Evolutionary conservation across 1,140 invertebrate species (phyloP), one percentile per base, ranked within the genome.

Genomic region (Bacillus rossius): DNA sequence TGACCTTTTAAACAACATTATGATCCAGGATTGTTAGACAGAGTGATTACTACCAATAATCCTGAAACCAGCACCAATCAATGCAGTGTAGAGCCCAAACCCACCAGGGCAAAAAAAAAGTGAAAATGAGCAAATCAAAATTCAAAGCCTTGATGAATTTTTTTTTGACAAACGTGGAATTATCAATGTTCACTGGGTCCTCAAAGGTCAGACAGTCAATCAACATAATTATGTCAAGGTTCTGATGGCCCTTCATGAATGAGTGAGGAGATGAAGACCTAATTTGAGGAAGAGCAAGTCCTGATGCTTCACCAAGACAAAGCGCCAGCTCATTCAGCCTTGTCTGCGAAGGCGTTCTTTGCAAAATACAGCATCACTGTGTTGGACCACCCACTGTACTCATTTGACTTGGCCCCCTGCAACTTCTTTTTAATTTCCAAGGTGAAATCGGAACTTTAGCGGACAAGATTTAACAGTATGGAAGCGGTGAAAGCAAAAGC

Each of bases 301-400:
- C 19, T 20, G 49, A 51, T 62, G 19, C 52, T 60, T 14, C 57
- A 64, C 26, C 48, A 57, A 43, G 54, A 59, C 49, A 61, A 53
- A 37, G 47, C 26, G 37, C 63, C 47, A 42, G 52, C 61, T 40
- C 60, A 61, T 41, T 53, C n/a, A 29, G 37, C 51, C 14, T 45
- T 45, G 42, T 45, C 42, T 45, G 48, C 34, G 48, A 54, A 57
- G 57, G 41, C 55, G 60, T 69, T 37, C 57, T 55, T 69, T 38
- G 64, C 50, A 23, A 65, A 67, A 57, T 51, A 61, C n/a, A 58
- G 47, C 19, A 65, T 62, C 54, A 25, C 54, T 48, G 43, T 62
- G 45, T 50, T 68, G 17, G 55, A 40, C 19, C 53, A 66, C 29
- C 50, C 64, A 42, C 62, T 59, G 8, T 69, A 69, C 38, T 63